Evolutionary conservation across 2,113 vertebrate species (phyloP).

Genomic region (Tauraco erythrolophus): DNA sequence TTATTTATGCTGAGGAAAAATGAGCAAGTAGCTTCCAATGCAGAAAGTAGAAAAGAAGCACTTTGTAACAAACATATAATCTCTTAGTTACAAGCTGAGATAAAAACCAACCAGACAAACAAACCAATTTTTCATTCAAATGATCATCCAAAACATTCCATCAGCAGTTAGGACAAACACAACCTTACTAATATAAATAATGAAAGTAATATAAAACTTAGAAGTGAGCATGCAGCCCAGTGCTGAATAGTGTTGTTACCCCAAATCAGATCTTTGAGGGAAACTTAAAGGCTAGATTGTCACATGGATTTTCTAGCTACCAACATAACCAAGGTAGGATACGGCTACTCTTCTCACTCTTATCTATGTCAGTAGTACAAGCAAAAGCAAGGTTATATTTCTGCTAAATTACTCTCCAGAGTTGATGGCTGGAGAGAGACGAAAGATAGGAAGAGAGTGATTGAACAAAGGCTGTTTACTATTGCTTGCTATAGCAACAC

Average conservation of each 20-base stretch:
- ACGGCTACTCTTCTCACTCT: background rate
- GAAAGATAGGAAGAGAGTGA: background rate
- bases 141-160: background rate
- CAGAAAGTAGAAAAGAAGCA: background rate
- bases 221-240: fast-evolving
- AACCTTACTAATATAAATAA: background rate
- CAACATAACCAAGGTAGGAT: background rate
- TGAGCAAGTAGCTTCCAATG: conserved; percentile 54
- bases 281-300: background rate
- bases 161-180: background rate
- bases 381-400: background rate
- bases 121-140: background rate
- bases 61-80: background rate
- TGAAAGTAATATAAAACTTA: background rate
- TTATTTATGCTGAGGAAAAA: conserved; percentile 54
- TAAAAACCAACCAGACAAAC: background rate
- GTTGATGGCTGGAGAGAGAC: background rate
- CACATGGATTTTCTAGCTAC: background rate
- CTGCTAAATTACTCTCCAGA: background rate
- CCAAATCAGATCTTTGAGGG: background rate
- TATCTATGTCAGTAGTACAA: background rate
- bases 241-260: background rate
- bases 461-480: background rate
- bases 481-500: background rate
- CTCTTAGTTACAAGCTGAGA: background rate